Evolutionary conservation across 1,140 invertebrate species (phyloP), one percentile per base, ranked within the genome.

Genomic region (Drosophila orosa): DNA sequence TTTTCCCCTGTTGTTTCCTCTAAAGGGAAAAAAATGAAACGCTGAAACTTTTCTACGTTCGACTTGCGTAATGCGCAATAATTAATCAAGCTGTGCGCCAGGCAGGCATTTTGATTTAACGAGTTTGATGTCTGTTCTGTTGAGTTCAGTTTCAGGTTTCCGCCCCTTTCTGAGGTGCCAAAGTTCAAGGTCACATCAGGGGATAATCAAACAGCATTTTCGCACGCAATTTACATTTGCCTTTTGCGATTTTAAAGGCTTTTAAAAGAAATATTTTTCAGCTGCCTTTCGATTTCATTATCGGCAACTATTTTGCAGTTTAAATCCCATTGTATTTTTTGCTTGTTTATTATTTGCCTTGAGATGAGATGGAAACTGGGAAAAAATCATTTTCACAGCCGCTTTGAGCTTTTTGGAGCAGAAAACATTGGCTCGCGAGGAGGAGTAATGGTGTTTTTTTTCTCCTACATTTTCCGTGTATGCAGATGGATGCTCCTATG

Each of bases 391-490:
- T 89, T 89, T 80, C 68, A 71, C 80, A 89, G 77, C 59, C 84
- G 73, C 78, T 90, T 89, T 89, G 80, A 78, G 85, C 77, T 89
- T 90, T 89, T 89, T 90, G 85, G 84, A 89, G 84, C 85, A 89
- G 77, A 89, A 89, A 87, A 72, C 39, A 79, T 77, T 76, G 71
- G 55, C 47, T 72, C 59, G 67, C 45, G 57, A 59, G 55, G 69
- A 22, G 63, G 47, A 42, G 45, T 56, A 39, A 13, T 48, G 27
- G 5, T 52, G 48, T n/a, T 27, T 12, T n/a, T 39, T 42, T 80
- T 85, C 80, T 73, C 72, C 83, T 83, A 62, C 69, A 61, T 75
- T 79, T 76, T 75, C 55, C 57, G 35, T 63, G 58, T 87, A 86
- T 86, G 83, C 82, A 87, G 78, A 85, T 85, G 73, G 24, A 52